Evolutionary conservation across 1,140 invertebrate genomes (phyloP), one percentile per base, ranked within the genome.

Genomic region (Parapsyche elsis): DNA sequence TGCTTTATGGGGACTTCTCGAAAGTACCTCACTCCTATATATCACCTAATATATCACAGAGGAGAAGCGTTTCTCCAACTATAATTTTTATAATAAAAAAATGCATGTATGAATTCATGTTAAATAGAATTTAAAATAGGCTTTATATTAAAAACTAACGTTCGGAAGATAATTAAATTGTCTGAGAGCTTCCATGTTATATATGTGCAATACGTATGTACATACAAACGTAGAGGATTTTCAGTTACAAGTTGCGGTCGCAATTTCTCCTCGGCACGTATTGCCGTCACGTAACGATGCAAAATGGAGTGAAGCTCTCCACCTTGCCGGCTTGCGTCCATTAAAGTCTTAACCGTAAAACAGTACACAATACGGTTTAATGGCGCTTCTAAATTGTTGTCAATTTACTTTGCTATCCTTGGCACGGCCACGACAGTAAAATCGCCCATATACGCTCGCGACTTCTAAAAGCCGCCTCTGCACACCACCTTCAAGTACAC

Each of bases 301-400:
- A 75, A 75, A 75, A 75, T 75, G 73, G 73, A 75, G 73, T 75
- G 24, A 75, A 49, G 49, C 73, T 57, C 38, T 46, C 16, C 71
- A 53, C 64, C 57, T n/a, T 14, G 26, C n/a, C 76, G 49, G 38
- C 67, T 71, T 19, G 23, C 30, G 26, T 81, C 57, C 46, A 81
- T 81, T 81, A 57, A 81, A 81, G 61, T 59, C 77, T 53, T 61
- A 26, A 46, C 61, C 78, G 71, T 79, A 81, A 81, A 81, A 79
- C 70, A 71, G 19, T 70, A 59, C 14, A 79, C 78, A 79, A 76
- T 76, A 79, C 77, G 77, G n/a, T 79, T 81, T 71, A 79, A 81
- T 81, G 78, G 64, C 78, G 26, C 38, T 81, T 79, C 61, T 81
- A 79, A 79, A 81, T 79, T 81, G 77, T 76, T 76, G 77, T 81